These are phyloP conservation scores for Trichonephila clavipes DNA, from an alignment of 1,140 invertebrate genomes.

Conservation along the genomic window DNA sequence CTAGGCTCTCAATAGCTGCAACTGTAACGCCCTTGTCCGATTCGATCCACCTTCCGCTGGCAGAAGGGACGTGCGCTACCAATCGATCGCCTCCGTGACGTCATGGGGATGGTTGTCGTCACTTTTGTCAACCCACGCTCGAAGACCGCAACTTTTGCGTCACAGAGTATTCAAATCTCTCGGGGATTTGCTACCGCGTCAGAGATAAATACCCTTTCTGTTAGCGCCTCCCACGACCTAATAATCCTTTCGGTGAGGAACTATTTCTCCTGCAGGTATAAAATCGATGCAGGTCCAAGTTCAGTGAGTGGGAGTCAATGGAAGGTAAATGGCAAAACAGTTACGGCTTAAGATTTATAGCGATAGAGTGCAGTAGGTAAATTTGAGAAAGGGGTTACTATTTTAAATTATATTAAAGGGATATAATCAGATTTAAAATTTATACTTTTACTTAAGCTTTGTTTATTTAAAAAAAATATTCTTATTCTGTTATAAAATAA, in stretches of 20 bases:
- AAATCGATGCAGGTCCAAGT: background rate
- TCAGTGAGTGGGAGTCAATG: background rate
- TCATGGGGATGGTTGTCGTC: conserved; percentile 17
- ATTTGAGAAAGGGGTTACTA: too few relatives aligned
- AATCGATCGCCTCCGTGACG: conserved; percentile 20
- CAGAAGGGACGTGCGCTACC: background rate
- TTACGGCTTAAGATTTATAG: too few relatives aligned
- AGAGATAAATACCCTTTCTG: background rate
- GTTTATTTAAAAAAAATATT: too few relatives aligned
- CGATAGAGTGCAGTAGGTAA: too few relatives aligned
- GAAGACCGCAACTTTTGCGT: background rate
- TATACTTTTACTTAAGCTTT: too few relatives aligned
- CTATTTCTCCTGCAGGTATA: background rate
- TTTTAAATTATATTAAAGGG: too few relatives aligned
- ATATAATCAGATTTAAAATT: too few relatives aligned
- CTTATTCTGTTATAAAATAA: too few relatives aligned
- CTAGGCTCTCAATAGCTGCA: background rate
- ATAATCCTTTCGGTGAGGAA: background rate
- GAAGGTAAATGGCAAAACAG: too few relatives aligned
- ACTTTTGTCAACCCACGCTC: conserved; percentile 13
- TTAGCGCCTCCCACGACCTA: background rate
- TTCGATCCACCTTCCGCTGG: background rate
- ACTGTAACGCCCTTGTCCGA: background rate
- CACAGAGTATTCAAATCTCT: background rate
- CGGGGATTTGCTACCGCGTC: background rate